Evolutionary conservation across 2,888 invertebrate genomes (phyloP).

Genomic region (Nemotelus nigrinus): DNA sequence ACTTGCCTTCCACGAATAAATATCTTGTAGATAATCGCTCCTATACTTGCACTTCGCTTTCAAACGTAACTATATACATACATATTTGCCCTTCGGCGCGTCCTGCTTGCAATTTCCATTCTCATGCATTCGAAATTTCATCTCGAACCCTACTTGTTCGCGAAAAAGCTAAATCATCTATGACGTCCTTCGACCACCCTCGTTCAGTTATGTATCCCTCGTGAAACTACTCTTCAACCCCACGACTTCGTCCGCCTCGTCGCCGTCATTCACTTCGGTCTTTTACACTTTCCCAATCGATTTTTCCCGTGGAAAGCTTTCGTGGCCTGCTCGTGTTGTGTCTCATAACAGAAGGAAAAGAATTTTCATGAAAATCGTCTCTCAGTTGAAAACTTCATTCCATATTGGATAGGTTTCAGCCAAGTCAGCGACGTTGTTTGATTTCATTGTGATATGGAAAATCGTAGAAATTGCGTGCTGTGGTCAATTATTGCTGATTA

Average conservation of each 20-base stretch:
- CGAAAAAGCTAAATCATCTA: constrained; percentile 16
- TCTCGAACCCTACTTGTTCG: too few relatives aligned
- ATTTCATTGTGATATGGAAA: background rate
- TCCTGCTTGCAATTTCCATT: too few relatives aligned
- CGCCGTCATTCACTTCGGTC: constrained; percentile 5
- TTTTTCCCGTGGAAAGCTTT: constrained; percentile 30
- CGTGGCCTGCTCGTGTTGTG: background rate
- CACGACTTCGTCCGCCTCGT: background rate
- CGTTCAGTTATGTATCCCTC: background rate
- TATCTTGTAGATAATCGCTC: constrained; percentile 6
- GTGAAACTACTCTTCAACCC: background rate
- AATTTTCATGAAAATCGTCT: constrained; percentile 7
- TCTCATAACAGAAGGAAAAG: background rate
- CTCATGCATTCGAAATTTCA: too few relatives aligned
- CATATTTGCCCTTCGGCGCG: background rate
- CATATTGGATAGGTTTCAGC: constrained; percentile 47
- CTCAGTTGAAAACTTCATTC: constrained; percentile 47
- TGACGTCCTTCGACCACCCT: constrained; percentile 18
- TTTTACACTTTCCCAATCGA: constrained; percentile 12
- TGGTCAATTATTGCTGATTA: background rate
- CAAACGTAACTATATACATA: background rate
- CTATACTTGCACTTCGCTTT: background rate
- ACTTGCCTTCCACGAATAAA: constrained; percentile 12
- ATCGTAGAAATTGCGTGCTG: constrained; percentile 26
- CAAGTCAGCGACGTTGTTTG: background rate